Evolutionary conservation across 2,113 vertebrate genomes (phyloP), one percentile per base, ranked within the genome.

Genomic region (Verasper variegatus): DNA sequence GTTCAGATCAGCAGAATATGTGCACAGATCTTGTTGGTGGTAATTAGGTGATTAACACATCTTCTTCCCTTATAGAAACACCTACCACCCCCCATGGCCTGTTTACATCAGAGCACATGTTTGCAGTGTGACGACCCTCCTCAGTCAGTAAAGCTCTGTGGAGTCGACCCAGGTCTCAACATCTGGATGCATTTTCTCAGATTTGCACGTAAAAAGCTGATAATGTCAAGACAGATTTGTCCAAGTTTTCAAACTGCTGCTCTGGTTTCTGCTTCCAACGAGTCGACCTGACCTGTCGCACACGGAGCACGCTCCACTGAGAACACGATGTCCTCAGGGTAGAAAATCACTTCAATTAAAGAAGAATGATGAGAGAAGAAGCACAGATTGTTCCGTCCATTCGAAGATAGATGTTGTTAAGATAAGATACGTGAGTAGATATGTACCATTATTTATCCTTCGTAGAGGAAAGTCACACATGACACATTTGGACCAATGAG

Each of bases 121-220:
- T 12, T 47, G 47, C 6, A n/a, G 6, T 49, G 47, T 17, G 47
- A 17, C 21, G 1, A 11, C 4, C 55, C 55, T 57, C 42, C 14
- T 0, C 0, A 56, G 0, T 68, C 42, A 27, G 62, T 21, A 8
- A 31, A 47, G 24, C 45, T 62, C 62, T 11, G 40, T n/a, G 31
- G 73, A 47, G 51, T 47, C 27, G 26, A 12, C 57, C 61, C 4
- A 55, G 7, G 15, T 60, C 67, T 70, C 27, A 49, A 83, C 84
- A 88, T 88, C 74, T 84, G 81, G 83, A 74, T 80, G 68, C 47
- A 13, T 58, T 84, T 75, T 76, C 52, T 76, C 60, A 57, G 55
- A 76, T 80, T 14, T 68, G 23, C 55, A 40, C 8, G 12, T 60
- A 60, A 75, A 74, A 31, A 47, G 40, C 62, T 31, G 18, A n/a